Conservation (phyloP, 1,140 invertebrate species). For the Battus philenor region DNA sequence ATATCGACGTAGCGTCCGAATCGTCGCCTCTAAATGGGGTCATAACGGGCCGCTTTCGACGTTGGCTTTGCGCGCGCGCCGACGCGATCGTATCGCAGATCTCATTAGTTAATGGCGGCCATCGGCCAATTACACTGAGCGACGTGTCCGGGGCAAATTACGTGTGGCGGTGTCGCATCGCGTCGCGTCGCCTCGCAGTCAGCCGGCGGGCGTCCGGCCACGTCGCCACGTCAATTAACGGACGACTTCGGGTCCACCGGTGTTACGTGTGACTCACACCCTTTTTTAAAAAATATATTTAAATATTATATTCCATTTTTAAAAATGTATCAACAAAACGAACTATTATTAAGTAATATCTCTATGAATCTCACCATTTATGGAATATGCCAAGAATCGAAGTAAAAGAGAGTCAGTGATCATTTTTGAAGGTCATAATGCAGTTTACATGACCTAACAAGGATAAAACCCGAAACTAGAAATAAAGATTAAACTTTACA, state of each 20-base stretch:
- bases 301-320: no score
- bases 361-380: no score
- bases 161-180: conserved; percentile 14
- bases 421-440: no score
- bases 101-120: conserved; percentile 40
- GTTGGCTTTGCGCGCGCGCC: conserved; percentile 29
- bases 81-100: conserved; percentile 30
- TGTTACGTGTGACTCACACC: no score
- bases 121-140: conserved; percentile 38
- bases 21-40: conserved; percentile 26
- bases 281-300: no score
- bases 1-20: not conserved
- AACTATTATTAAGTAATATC: no score
- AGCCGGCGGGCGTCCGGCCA: conserved; percentile 1
- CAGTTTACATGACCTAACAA: no score
- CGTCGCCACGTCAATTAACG: conserved; percentile 11
- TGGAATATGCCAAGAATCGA: no score
- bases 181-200: not conserved
- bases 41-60: conserved; percentile 13
- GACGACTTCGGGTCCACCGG: not conserved
- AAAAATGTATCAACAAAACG: no score
- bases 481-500: no score
- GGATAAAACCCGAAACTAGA: no score
- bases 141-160: conserved; percentile 45
- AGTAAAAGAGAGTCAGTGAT: not conserved